Evolutionary conservation across 2,797 vertebrate genomes (phyloP).

Genomic region (Rhynchotus rufescens): DNA sequence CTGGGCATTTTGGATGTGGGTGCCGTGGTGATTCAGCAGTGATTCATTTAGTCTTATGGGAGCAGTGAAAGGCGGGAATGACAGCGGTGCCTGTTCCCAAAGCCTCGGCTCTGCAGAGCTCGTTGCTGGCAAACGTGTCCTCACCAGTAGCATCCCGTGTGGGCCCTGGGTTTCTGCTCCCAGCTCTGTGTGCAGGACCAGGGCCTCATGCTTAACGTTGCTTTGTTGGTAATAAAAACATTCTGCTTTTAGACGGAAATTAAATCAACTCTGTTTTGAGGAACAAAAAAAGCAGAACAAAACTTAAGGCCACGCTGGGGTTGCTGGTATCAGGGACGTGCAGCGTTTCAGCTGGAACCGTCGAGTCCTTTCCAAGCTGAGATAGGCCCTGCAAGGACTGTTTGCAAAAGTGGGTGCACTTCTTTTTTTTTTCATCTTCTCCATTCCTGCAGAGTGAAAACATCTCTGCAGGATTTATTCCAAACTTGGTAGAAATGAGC

Average conservation of each 20-base stretch:
- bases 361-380: not conserved
- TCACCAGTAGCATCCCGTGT: not conserved
- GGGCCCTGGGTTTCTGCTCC: not conserved
- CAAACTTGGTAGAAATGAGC: slow-evolving; percentile 42
- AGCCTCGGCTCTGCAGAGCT: not conserved
- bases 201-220: not conserved
- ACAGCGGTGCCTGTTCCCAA: not conserved
- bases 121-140: not conserved
- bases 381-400: not conserved
- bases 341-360: not conserved
- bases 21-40: not conserved
- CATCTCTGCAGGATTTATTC: slow-evolving; percentile 2
- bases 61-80: not conserved
- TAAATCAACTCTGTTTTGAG: slow-evolving; percentile 11
- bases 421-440: not conserved
- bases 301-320: not conserved
- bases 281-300: not conserved
- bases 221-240: not conserved
- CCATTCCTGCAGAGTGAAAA: slow-evolving; percentile 8
- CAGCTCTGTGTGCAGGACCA: not conserved
- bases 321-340: not conserved
- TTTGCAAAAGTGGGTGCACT: not conserved
- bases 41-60: not conserved
- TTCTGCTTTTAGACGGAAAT: slow-evolving; percentile 17
- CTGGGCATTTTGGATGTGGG: not conserved